Evolutionary conservation across 2,888 invertebrate genomes (phyloP).

Genomic region (Euplagia quadripunctaria): DNA sequence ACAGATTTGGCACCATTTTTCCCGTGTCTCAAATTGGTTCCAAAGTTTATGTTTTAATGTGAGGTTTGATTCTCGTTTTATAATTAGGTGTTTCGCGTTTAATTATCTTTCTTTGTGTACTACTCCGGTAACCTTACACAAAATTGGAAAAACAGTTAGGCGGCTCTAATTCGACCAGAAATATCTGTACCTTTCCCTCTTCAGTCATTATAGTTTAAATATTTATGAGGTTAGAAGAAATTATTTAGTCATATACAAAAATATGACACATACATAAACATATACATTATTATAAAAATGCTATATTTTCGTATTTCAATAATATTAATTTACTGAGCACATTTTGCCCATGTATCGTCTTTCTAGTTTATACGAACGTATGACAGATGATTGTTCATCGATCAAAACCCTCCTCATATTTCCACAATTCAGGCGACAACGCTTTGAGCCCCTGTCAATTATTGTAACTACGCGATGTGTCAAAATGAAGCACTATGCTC

Average conservation of each 20-base stretch:
- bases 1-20: too few species aligned
- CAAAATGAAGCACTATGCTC: constrained; percentile 37
- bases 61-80: not conserved
- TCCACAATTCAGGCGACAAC: constrained; percentile 13
- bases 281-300: too few species aligned
- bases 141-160: too few species aligned
- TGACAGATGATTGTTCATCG: constrained; percentile 11
- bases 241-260: constrained; percentile 14
- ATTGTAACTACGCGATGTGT: constrained; percentile 32
- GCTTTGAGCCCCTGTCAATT: constrained; percentile 20
- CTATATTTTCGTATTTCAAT: too few species aligned
- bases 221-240: too few species aligned
- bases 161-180: too few species aligned
- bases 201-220: too few species aligned
- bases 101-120: too few species aligned
- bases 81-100: constrained; percentile 34
- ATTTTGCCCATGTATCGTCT: not conserved
- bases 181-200: too few species aligned
- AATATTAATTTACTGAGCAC: not conserved
- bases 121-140: too few species aligned
- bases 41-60: too few species aligned
- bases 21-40: too few species aligned
- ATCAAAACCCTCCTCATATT: constrained; percentile 18
- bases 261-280: constrained; percentile 11
- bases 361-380: not conserved